Conservation (phyloP, 2,797 vertebrate species). For the Cryptoblepharus egeriae region DNA sequence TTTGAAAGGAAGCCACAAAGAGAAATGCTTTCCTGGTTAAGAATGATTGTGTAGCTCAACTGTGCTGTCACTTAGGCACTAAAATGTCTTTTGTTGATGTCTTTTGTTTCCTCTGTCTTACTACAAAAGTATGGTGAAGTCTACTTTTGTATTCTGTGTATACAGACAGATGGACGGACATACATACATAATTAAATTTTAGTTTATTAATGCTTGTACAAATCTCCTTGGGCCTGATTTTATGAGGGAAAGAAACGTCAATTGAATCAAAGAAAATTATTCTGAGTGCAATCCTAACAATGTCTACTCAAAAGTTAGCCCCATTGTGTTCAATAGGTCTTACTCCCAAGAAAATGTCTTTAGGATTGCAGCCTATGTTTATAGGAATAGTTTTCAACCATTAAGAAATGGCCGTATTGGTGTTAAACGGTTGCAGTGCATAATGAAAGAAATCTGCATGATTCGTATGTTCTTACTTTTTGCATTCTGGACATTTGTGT, state of each 20-base stretch:
- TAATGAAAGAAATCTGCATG: neutral
- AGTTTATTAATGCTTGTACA: neutral
- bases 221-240: too few species aligned
- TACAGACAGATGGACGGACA: neutral
- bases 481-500: too few species aligned
- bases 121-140: neutral
- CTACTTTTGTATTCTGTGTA: neutral
- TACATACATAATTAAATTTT: too few species aligned
- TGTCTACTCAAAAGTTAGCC: too few species aligned
- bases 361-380: too few species aligned
- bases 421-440: neutral
- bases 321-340: too few species aligned
- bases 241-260: too few species aligned
- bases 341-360: too few species aligned
- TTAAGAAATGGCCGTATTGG: neutral
- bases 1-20: neutral
- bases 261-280: too few species aligned
- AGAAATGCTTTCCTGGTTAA: neutral
- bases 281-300: too few species aligned
- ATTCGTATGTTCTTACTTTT: neutral
- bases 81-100: neutral
- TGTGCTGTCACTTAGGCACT: neutral
- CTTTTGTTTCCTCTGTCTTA: neutral
- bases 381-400: too few species aligned
- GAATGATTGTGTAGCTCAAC: neutral